phyloP scores from a whole-genome alignment of 1,140 invertebrate species.

The Drusus annulatus region DNA sequence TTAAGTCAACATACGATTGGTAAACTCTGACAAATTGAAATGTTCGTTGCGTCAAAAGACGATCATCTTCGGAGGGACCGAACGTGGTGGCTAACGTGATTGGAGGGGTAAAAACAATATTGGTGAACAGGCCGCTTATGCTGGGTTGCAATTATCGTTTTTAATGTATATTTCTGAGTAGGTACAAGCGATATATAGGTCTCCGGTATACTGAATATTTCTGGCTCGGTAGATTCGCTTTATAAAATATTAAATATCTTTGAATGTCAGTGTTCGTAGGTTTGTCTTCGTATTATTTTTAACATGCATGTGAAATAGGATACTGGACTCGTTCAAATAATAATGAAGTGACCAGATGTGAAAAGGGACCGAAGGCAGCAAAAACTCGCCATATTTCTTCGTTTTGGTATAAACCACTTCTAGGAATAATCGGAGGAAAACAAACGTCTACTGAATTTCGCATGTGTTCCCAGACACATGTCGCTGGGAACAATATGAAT shows the following conservation, averaged over 20 bases:
- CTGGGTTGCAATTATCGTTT: too few relatives aligned
- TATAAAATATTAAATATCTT: too few relatives aligned
- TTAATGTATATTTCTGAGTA: too few relatives aligned
- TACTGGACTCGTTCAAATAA: background rate
- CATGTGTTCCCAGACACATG: constrained; percentile 41
- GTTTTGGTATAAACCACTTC: constrained; percentile 28
- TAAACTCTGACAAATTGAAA: background rate
- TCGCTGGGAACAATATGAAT: background rate
- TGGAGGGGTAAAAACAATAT: too few relatives aligned
- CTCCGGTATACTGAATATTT: too few relatives aligned
- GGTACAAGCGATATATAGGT: too few relatives aligned
- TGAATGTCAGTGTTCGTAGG: too few relatives aligned
- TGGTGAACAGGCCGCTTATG: too few relatives aligned
- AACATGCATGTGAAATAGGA: too few relatives aligned
- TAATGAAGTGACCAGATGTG: constrained; percentile 26
- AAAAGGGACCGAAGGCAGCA: background rate
- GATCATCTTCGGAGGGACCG: background rate
- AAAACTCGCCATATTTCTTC: constrained; percentile 31
- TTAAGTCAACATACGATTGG: constrained; percentile 23
- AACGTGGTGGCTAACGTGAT: too few relatives aligned
- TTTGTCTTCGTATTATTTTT: too few relatives aligned
- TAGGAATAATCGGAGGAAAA: constrained; percentile 33
- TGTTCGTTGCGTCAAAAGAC: constrained; percentile 2
- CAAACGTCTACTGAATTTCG: constrained; percentile 29
- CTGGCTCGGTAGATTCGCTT: too few relatives aligned